These are phyloP conservation scores for Dasypogon diadema DNA, from an alignment of 2,888 invertebrate species.

Conservation along the genomic window DNA sequence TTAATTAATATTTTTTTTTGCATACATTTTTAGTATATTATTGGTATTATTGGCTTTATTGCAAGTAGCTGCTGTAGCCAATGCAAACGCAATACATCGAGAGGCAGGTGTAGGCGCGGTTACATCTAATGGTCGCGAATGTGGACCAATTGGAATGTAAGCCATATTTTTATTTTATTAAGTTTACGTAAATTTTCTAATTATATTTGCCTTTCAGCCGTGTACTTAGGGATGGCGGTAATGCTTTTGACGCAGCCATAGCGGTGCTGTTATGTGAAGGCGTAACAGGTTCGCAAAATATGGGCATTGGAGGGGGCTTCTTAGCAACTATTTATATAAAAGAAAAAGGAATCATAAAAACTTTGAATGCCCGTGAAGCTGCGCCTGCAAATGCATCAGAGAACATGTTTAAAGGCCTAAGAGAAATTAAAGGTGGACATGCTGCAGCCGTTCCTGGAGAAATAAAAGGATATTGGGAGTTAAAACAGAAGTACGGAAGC, in stretches of 20 bases:
- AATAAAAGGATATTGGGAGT: conserved; percentile 85
- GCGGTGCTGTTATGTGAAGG: conserved; percentile 90
- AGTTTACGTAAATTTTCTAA: background rate
- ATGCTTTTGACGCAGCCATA: conserved; percentile 88
- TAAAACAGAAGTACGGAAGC: conserved; percentile 79
- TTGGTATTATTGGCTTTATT: no score
- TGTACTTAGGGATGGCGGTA: conserved; percentile 73
- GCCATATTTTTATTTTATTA: background rate
- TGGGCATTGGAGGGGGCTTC: conserved; percentile 92
- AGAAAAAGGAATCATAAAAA: conserved; percentile 71
- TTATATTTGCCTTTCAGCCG: background rate
- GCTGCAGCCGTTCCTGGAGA: conserved; percentile 92
- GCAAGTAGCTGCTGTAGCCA: background rate
- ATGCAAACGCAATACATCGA: background rate
- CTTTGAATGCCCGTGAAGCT: conserved; percentile 81
- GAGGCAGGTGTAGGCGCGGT: conserved; percentile 11
- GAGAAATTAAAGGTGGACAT: conserved; percentile 59
- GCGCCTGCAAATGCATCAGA: conserved; percentile 77
- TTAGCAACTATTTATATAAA: conserved; percentile 85
- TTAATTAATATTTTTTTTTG: no score
- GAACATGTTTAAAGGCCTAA: conserved; percentile 77
- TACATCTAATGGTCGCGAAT: conserved; percentile 13
- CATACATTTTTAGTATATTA: no score
- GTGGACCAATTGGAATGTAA: conserved; percentile 10
- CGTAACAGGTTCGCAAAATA: conserved; percentile 84